Evolutionary conservation across 2,888 invertebrate genomes (phyloP), one percentile per base, ranked within the genome.

Genomic region (Pyralis farinalis): DNA sequence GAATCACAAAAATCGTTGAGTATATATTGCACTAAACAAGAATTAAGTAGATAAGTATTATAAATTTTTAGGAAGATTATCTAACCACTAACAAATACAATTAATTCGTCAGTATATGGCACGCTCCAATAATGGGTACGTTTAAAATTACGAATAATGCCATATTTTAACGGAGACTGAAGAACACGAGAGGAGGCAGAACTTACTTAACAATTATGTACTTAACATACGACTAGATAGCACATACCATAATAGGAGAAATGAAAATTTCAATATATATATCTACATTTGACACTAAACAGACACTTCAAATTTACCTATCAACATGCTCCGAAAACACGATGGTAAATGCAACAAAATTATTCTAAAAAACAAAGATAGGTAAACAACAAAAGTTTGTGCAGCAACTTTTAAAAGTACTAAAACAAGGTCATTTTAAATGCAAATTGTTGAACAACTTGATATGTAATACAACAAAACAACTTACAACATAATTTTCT

Each of bases 391-490:
- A 51, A 55, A 53, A 56, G 52, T 64, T 73, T 71, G 71, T 72
- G 71, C 71, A 65, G 57, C 53, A 58, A 67, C 46, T 48, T 45
- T 39, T n/a, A 36, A 43, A 16, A 53, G 46, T 34, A 44, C 44
- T 40, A 47, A 49, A 47, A 22, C 25, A 25, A 25, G 30, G 28
- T 28, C 33, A 39, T 25, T 49, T 51, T 58, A 63, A 70, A 71
- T 66, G 63, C 75, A 72, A 74, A 76, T 74, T 73, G 70, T 76
- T 59, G 53, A 55, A 76, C 73, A 74, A 73, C 69, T 68, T 64
- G 61, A 65, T 65, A 60, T 59, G 50, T 59, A 42, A 51, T 53
- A 42, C 53, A 55, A 63, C 51, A 48, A 47, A 63, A 54, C 36
- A 53, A 47, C 40, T 37, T 40, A 38, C 21, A 48, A 48, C 41